These are phyloP conservation scores for Drosophila kambysellisi DNA, from an alignment of 2,888 invertebrate genomes.

Conservation along the genomic window DNA sequence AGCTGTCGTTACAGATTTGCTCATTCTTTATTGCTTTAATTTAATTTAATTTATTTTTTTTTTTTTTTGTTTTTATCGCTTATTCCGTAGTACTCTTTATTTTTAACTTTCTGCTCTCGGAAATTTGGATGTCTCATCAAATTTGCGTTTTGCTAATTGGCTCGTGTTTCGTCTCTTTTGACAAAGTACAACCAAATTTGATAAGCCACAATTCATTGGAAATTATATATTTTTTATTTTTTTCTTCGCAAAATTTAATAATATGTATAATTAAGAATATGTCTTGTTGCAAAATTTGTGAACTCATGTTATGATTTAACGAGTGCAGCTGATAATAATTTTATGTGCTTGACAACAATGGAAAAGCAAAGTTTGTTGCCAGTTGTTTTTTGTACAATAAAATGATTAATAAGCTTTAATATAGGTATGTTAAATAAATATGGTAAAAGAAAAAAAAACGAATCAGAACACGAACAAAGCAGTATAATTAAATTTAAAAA, in stretches of 20 bases:
- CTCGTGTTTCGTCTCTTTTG: slow-evolving; percentile 37
- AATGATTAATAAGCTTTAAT: neutral
- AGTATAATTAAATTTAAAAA: neutral
- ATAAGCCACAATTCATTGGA: slow-evolving; percentile 61
- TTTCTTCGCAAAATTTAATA: too few species aligned
- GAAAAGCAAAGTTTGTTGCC: slow-evolving; percentile 10
- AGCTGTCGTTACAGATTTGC: slow-evolving; percentile 48
- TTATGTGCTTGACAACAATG: slow-evolving; percentile 12
- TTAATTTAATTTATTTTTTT: slow-evolving; percentile 1
- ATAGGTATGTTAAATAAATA: neutral
- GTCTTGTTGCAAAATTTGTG: neutral
- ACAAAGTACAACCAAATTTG: slow-evolving; percentile 39
- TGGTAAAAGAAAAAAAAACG: neutral
- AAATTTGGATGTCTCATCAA: slow-evolving; percentile 56
- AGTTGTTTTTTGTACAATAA: slow-evolving; percentile 12
- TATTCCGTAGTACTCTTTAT: slow-evolving; percentile 16
- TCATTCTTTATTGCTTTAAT: slow-evolving; percentile 11
- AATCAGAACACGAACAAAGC: neutral
- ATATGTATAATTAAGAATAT: too few species aligned
- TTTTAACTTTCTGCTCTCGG: slow-evolving; percentile 15
- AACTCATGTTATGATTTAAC: slow-evolving; percentile 10
- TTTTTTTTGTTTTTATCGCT: slow-evolving; percentile 6
- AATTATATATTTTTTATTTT: slow-evolving; percentile 23
- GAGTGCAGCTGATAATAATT: slow-evolving; percentile 26
- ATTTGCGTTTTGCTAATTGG: slow-evolving; percentile 63